These are phyloP conservation scores for Malurus splendens DNA, from an alignment of 2,797 vertebrate genomes.

Conservation along the genomic window DNA sequence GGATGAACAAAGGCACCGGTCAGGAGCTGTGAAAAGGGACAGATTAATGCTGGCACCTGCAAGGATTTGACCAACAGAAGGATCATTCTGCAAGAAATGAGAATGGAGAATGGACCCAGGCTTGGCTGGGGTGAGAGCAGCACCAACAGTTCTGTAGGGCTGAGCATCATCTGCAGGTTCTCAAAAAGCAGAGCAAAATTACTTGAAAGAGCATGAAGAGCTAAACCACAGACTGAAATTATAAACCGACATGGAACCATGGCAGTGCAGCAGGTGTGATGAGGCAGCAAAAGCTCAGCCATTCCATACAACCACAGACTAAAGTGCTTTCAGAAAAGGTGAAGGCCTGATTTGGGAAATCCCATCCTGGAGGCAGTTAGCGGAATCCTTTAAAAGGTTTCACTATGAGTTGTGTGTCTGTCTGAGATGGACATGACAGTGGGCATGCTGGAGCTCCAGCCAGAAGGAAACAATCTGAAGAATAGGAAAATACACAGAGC, in stretches of 20 bases:
- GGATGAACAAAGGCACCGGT: not conserved
- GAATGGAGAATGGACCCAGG: not conserved
- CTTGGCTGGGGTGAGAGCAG: not conserved
- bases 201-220: not conserved
- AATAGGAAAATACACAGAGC: not conserved
- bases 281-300: not conserved
- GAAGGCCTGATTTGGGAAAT: not conserved
- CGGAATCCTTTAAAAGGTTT: not conserved
- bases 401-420: not conserved
- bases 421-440: not conserved
- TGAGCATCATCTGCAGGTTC: not conserved
- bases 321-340: not conserved
- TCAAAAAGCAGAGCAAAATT: not conserved
- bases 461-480: not conserved
- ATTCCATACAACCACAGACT: not conserved
- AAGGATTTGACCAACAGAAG: not conserved
- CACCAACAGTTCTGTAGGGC: not conserved
- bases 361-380: not conserved
- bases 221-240: not conserved
- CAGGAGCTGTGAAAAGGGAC: not conserved
- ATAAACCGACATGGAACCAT: not conserved
- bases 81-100: not conserved
- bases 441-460: not conserved
- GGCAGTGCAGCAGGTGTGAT: not conserved
- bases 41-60: not conserved